These are phyloP conservation scores for Schlechtendalia chinensis DNA, from an alignment of 1,140 invertebrate species.

Conservation along the genomic window DNA sequence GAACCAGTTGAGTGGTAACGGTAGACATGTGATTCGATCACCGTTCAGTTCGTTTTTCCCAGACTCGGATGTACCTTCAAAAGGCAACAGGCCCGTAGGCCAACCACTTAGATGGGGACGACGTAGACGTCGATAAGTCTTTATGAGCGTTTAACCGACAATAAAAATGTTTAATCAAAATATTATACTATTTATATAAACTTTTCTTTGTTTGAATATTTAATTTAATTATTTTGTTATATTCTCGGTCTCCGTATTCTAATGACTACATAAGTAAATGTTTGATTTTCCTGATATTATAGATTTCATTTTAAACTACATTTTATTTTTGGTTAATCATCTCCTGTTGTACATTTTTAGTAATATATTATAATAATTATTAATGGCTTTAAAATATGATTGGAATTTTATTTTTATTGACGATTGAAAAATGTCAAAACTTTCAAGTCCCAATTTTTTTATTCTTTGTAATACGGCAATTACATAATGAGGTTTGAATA, in stretches of 20 bases:
- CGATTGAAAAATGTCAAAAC: not conserved
- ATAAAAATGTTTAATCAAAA: constrained; percentile 41
- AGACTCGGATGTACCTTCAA: constrained; percentile 50
- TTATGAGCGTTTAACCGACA: constrained; percentile 13
- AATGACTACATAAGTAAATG: not conserved
- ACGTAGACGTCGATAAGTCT: constrained; percentile 43
- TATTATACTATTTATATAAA: constrained; percentile 27
- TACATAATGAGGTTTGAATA: not conserved
- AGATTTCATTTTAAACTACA: constrained; percentile 1
- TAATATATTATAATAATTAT: constrained; percentile 26
- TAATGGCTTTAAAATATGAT: constrained; percentile 20
- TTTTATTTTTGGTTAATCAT: not conserved
- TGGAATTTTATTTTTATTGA: not conserved
- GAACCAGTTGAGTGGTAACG: constrained; percentile 40
- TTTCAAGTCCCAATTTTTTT: not conserved
- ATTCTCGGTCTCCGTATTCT: not conserved
- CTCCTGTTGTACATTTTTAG: constrained; percentile 22
- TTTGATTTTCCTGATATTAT: constrained; percentile 6
- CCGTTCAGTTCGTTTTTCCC: constrained; percentile 44
- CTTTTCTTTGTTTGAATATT: constrained; percentile 16
- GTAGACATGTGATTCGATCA: constrained; percentile 48
- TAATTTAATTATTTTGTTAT: constrained; percentile 16
- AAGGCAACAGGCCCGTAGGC: constrained; percentile 50
- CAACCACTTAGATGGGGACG: constrained; percentile 54
- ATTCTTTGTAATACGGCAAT: not conserved